Evolutionary conservation across 2,113 vertebrate genomes (phyloP).

Genomic region (Petaurus breviceps): DNA sequence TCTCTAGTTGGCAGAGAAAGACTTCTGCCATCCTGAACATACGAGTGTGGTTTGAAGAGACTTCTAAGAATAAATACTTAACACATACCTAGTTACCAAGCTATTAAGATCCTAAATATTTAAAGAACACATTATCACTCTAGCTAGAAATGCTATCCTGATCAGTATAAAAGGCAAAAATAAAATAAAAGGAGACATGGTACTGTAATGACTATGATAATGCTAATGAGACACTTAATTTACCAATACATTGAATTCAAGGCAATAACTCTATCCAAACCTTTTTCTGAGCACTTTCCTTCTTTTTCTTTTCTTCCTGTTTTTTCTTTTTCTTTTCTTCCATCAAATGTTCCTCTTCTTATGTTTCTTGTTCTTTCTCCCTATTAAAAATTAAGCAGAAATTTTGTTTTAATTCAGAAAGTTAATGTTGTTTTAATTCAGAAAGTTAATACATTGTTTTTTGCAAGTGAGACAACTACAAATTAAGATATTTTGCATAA

Average conservation of each 20-base stretch:
- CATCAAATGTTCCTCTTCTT: constrained; percentile 99
- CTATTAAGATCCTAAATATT: neutral
- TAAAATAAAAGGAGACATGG: neutral
- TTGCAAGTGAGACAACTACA: neutral
- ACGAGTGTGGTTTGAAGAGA: neutral
- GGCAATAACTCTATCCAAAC: constrained; percentile 78
- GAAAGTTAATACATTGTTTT: neutral
- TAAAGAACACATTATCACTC: neutral
- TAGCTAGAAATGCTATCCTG: neutral
- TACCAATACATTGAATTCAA: neutral
- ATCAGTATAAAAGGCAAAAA: neutral
- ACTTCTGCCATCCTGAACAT: neutral
- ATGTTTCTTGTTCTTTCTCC: constrained; percentile 93
- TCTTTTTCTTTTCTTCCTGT: constrained; percentile 99
- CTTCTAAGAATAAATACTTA: neutral
- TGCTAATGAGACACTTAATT: neutral
- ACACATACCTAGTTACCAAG: neutral
- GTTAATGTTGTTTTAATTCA: neutral
- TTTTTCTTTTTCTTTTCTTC: constrained; percentile 99
- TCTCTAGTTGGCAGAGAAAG: neutral
- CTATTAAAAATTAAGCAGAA: constrained; percentile 78
- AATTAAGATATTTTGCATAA: neutral
- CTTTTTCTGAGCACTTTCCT: constrained; percentile 97
- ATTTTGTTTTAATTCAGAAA: neutral
- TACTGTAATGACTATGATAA: fast-evolving